Conservation (phyloP, 1,140 invertebrate species). For the Trichonephila clavipes region DNA sequence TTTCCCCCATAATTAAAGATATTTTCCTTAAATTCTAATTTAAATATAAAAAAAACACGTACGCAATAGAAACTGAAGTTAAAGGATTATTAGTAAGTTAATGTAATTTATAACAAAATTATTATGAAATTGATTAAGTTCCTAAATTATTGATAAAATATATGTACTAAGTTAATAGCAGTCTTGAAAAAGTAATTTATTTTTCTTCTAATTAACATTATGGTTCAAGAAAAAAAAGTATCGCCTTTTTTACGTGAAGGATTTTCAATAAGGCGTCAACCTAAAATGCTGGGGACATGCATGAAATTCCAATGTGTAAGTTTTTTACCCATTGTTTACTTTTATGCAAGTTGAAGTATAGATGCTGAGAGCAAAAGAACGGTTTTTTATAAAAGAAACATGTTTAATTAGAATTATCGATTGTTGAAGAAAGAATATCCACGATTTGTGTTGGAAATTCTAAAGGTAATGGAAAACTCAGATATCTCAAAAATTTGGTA, state of each 20-base stretch:
- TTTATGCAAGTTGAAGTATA: background rate
- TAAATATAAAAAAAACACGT: too few species aligned
- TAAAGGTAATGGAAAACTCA: background rate
- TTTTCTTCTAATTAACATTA: background rate
- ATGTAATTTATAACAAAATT: too few species aligned
- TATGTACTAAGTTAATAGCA: background rate
- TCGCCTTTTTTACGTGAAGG: too few species aligned
- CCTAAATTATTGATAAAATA: background rate
- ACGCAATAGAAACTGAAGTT: too few species aligned
- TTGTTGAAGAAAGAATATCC: background rate
- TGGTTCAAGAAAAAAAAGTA: background rate
- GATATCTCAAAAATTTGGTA: constrained; percentile 5
- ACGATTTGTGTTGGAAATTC: background rate
- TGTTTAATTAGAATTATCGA: constrained; percentile 27
- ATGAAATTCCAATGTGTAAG: background rate
- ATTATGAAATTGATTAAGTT: too few species aligned
- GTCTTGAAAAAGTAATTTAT: background rate
- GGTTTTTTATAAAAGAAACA: background rate
- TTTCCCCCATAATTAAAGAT: too few species aligned
- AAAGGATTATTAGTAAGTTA: too few species aligned
- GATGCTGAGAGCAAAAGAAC: background rate
- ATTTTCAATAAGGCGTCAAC: too few species aligned
- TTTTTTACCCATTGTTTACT: background rate
- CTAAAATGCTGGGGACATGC: too few species aligned
- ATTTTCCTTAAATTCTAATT: too few species aligned